Conservation (phyloP, 2,888 invertebrate genomes). For the Hipparchia sbordonii region DNA sequence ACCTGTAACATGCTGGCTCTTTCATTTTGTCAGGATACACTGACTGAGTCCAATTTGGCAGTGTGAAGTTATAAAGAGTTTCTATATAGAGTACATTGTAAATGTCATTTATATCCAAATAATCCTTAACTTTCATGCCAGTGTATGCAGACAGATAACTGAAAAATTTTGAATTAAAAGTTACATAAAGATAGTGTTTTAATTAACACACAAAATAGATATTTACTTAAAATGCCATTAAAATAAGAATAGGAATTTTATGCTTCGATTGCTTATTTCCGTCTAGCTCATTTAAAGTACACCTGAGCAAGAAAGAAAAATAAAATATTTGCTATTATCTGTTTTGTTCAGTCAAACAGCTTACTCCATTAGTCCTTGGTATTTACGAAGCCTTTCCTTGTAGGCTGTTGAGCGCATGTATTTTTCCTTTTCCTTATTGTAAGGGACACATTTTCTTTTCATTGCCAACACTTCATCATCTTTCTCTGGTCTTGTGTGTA, state of each 20-base stretch:
- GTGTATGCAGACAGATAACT: constrained; percentile 85
- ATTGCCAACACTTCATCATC: constrained; percentile 84
- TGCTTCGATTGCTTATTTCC: too few relatives aligned
- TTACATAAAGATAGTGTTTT: not conserved
- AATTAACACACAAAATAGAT: not conserved
- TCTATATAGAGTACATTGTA: constrained; percentile 88
- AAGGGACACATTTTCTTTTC: constrained; percentile 87
- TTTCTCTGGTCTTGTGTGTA: constrained; percentile 86
- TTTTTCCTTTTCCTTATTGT: constrained; percentile 79
- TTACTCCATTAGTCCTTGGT: constrained; percentile 84
- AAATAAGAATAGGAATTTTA: too few relatives aligned
- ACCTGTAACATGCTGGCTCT: constrained; percentile 84
- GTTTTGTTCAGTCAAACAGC: constrained; percentile 41
- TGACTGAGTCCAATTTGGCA: constrained; percentile 86
- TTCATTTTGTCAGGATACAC: constrained; percentile 86
- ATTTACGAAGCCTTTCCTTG: constrained; percentile 79
- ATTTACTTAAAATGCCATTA: too few relatives aligned
- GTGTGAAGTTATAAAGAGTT: constrained; percentile 82
- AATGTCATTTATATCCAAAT: constrained; percentile 82
- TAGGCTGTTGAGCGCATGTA: constrained; percentile 79
- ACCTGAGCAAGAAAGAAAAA: too few relatives aligned
- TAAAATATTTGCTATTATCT: too few relatives aligned
- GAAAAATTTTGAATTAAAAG: constrained; percentile 44
- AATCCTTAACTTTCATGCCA: constrained; percentile 81
- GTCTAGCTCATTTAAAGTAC: too few relatives aligned